Conservation (phyloP, 2,888 invertebrate species). For the Drosophila atripex region DNA sequence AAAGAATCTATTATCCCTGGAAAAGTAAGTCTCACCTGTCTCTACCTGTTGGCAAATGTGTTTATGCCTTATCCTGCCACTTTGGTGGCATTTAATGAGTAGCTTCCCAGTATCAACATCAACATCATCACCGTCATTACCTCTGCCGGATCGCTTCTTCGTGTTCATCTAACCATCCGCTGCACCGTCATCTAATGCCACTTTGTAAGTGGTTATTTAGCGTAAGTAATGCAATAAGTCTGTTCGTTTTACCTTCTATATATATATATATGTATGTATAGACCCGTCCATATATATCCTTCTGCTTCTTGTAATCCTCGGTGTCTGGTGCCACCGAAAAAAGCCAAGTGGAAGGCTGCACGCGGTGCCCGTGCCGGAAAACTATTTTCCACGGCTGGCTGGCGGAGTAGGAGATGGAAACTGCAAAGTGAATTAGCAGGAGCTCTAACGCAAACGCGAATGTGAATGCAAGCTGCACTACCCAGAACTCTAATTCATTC, state of each 20-base stretch:
- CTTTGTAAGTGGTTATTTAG: slow-evolving; percentile 78
- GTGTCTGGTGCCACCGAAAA: slow-evolving; percentile 15
- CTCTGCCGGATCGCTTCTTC: slow-evolving; percentile 26
- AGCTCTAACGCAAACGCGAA: background rate
- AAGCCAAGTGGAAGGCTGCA: background rate
- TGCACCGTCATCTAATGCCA: slow-evolving; percentile 54
- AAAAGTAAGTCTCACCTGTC: background rate
- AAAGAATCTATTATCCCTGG: background rate
- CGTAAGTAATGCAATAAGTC: slow-evolving; percentile 79
- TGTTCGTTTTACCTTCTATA: slow-evolving; percentile 55
- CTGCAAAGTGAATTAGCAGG: slow-evolving; percentile 2
- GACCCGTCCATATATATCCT: slow-evolving; percentile 57
- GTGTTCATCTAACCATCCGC: slow-evolving; percentile 14
- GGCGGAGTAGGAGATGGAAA: slow-evolving; percentile 37
- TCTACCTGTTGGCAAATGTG: slow-evolving; percentile 4
- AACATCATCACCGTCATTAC: slow-evolving; percentile 61
- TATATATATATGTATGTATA: slow-evolving; percentile 6
- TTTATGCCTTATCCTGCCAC: slow-evolving; percentile 9
- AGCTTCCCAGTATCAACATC: slow-evolving; percentile 53
- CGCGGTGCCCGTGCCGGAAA: slow-evolving; percentile 6
- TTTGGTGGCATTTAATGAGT: slow-evolving; percentile 62
- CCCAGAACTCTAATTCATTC: slow-evolving; percentile 56
- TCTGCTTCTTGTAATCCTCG: slow-evolving; percentile 41
- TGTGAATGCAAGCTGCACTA: slow-evolving; percentile 47
- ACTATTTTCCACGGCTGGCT: slow-evolving; percentile 48